Base-by-base conservation (phyloP, 2,888 invertebrate genomes). In the Drosophila rellima region DNA sequence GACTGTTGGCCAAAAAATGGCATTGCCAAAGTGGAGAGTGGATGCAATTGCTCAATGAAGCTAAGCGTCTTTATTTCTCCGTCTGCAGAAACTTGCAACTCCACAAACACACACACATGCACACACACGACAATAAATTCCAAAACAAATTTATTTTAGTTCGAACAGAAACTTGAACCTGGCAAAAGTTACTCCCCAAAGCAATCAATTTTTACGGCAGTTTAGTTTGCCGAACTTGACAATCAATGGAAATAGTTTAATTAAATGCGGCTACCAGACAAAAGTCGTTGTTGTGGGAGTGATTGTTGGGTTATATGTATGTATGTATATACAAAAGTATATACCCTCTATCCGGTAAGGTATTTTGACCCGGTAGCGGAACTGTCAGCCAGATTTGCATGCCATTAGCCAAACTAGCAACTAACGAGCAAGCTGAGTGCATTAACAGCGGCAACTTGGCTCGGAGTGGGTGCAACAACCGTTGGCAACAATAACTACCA, bases 161-260 rank as follows among this genome's bases (percentile, higher is more conserved):
- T 54, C 31, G 35, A 54, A 54, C 56, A 15, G 62, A 54, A 79
- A 76, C 62, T 68, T 76, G 79, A 73, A 73, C 65, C 73, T 52
- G 66, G 37, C 66, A 6, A 45, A 56, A 75, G 56, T 55, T 42
- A 7, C 56, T 33, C 23, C 66, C 74, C 51, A 55, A 52, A 66
- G 80, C 83, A 83, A 80, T 80, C 80, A 76, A 71, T 80, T 80
- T 72, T 62, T 69, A 82, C 72, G 77, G 77, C 72, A 72, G 67
- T 70, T 82, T 82, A 82, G 75, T 66, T 78, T 78, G 61, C 31
- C 73, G 42, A 73, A 69, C 78, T 82, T 75, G 80, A 67, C 75
- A 78, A 79, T 78, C 78, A 79, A 75, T 82, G 59, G 80, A 45
- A 79, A 82, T 66, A 80, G 83, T 82, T 80, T 82, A 80, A 79